These are phyloP conservation scores for Euura saliciscinereae DNA, from an alignment of 1,140 invertebrate species.

Conservation along the genomic window DNA sequence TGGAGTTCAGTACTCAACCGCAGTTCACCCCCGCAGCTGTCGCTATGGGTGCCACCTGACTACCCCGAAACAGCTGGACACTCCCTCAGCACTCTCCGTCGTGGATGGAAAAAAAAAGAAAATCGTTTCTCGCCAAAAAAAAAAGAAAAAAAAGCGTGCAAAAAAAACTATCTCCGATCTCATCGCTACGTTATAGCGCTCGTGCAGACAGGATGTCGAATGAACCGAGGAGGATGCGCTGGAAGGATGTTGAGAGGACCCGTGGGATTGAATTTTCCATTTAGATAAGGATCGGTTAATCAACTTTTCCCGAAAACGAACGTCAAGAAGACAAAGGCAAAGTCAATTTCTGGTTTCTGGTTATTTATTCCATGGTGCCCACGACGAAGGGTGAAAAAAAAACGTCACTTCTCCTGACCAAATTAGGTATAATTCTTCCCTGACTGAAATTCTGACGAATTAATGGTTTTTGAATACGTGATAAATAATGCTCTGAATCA, in stretches of 20 bases:
- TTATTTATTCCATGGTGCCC: too few species aligned
- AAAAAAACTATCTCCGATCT: slow-evolving; percentile 17
- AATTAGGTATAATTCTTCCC: too few species aligned
- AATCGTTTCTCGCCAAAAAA: slow-evolving; percentile 29
- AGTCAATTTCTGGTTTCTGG: too few species aligned
- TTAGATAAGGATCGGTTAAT: slow-evolving; percentile 8
- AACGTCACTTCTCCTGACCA: too few species aligned
- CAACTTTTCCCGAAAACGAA: not conserved
- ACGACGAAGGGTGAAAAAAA: too few species aligned
- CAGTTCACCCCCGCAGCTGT: slow-evolving; percentile 46
- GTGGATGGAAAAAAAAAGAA: slow-evolving; percentile 28
- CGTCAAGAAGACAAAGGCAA: not conserved
- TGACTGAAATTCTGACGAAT: too few species aligned
- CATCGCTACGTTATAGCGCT: not conserved
- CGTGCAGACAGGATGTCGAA: slow-evolving; percentile 21
- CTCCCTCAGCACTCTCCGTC: not conserved
- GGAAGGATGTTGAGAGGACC: not conserved
- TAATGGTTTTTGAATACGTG: too few species aligned
- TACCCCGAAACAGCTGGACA: slow-evolving; percentile 40
- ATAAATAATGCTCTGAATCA: too few species aligned
- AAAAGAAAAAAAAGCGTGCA: not conserved
- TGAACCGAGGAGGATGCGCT: not conserved
- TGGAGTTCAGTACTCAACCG: not conserved
- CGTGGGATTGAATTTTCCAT: slow-evolving; percentile 6
- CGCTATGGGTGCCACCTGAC: slow-evolving; percentile 44